Evolutionary conservation across 2,797 vertebrate genomes (phyloP), one percentile per base, ranked within the genome.

Genomic region (Cetoscarus ocellatus): DNA sequence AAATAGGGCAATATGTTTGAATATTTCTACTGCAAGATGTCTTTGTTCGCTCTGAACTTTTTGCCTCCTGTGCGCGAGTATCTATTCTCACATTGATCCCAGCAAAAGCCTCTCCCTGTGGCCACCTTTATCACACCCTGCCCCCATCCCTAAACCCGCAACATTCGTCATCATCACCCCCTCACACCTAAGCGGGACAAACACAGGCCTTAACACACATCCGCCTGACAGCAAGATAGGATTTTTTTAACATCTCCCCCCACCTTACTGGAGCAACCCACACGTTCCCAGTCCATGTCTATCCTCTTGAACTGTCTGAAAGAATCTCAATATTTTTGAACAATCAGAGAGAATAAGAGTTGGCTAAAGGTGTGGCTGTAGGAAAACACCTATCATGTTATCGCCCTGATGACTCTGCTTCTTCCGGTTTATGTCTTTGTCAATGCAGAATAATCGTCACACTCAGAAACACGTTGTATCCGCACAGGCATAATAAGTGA

Each of bases 231-330:
- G 71, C 62, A 42, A 74, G 54, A 75, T 19, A 48, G 50, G 59
- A 66, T 76, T 76, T 77, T 73, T 69, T 5, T 50, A 64, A 66
- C 15, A 10, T 11, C 35, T 6, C 38, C 48, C n/a, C 19, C 15
- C 73, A 77, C 67, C 68, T 61, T 67, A 68, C 83, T 70, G 60
- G 68, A 76, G 54, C 86, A 70, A 85, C 89, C 89, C 88, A 92
- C 85, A 69, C 79, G 67, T 85, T 88, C 83, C 85, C 77, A 74
- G 75, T 77, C 75, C 77, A 61, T 76, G 73, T 86, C 85, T 79
- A 68, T 81, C 69, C 79, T 86, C 68, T 79, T 40, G 49, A 80
- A 68, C 48, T 69, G 19, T 64, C 12, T 64, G 8, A 3, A 36
- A 56, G 52, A 58, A 53, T 77, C 67, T 73, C 61, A 73, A 60